Percentiles rank a stretch among this genome's conserved stretches.
Evolutionary conservation across 2,113 vertebrate species (phyloP).

Genomic region (Romanogobio albipinnatus): DNA sequence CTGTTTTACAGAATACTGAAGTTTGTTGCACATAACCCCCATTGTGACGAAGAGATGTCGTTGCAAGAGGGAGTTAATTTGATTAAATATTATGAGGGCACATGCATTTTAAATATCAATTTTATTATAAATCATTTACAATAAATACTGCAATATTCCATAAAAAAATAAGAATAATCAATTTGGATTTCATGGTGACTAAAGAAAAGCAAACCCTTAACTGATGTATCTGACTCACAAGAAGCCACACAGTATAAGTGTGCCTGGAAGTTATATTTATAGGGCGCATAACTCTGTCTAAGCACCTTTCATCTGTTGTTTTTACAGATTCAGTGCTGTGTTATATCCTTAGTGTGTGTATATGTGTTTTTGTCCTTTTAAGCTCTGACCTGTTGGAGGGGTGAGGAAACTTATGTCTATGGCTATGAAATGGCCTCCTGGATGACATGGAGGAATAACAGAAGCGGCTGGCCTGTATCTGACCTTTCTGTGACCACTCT

Average conservation of each 20-base stretch:
- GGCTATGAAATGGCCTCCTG: constrained; percentile 1
- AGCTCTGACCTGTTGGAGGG: background rate
- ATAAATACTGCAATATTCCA: too few relatives aligned
- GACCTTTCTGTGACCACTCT: constrained; percentile 26
- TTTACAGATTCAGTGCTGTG: constrained; percentile 66
- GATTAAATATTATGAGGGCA: too few relatives aligned
- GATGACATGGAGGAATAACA: constrained; percentile 25
- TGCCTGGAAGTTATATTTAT: background rate
- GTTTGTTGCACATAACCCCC: too few relatives aligned
- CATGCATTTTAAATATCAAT: too few relatives aligned
- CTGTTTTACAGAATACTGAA: too few relatives aligned
- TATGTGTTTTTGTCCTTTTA: background rate
- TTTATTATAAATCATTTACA: too few relatives aligned
- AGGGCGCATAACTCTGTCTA: background rate
- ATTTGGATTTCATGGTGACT: too few relatives aligned
- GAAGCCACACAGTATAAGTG: background rate
- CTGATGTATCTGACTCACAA: background rate
- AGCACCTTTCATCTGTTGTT: constrained; percentile 45
- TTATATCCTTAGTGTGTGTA: background rate
- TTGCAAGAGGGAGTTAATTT: too few relatives aligned
- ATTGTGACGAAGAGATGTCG: too few relatives aligned
- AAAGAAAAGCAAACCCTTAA: background rate
- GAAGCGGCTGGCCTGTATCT: constrained; percentile 31
- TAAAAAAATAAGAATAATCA: too few relatives aligned
- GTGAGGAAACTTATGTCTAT: background rate